Conservation (phyloP, 2,888 invertebrate genomes). For the Osedax frankpressi region DNA sequence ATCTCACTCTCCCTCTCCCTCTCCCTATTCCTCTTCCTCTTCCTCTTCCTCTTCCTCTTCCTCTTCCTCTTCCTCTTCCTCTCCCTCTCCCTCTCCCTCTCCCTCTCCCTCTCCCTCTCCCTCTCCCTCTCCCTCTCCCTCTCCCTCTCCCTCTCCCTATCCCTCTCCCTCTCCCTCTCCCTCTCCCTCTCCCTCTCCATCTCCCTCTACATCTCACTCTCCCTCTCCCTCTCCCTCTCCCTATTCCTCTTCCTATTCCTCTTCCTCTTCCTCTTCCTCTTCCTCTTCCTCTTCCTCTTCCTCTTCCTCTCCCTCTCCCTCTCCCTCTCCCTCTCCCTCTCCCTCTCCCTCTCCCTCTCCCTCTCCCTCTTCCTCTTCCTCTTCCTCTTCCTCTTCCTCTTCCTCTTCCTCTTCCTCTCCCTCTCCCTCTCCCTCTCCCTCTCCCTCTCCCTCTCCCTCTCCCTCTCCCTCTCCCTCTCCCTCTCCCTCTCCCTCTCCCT, state of each 20-base stretch:
- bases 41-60: not conserved
- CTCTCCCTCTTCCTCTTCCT: not conserved
- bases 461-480: not conserved
- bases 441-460: not conserved
- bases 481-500: not conserved
- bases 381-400: not conserved
- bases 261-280: not conserved
- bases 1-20: not conserved
- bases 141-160: not conserved
- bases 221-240: not conserved
- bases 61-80: not conserved
- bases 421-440: not conserved
- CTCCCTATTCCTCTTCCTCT: not conserved
- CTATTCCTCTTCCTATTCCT: not conserved
- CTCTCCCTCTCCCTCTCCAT: not conserved
- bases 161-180: not conserved
- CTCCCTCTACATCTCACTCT: not conserved
- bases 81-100: not conserved
- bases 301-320: not conserved
- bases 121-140: not conserved
- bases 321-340: not conserved
- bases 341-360: not conserved
- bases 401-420: not conserved
- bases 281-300: not conserved
- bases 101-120: not conserved